Evolutionary conservation across 2,888 invertebrate species (phyloP), one percentile per base, ranked within the genome.

Genomic region (Allacma fusca): DNA sequence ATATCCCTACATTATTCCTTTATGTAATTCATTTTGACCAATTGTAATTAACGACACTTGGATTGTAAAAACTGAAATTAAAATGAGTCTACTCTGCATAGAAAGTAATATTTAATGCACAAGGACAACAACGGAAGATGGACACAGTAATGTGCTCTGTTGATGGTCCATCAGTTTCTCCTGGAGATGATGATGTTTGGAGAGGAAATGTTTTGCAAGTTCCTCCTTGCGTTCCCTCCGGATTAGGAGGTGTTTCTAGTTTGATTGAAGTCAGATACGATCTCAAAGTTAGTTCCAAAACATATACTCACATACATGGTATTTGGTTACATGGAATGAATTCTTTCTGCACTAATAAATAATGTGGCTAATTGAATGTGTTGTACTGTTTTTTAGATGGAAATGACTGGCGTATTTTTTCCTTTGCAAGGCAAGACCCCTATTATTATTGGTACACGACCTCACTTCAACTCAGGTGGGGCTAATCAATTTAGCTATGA

Each of bases 161-260:
- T 21, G 44, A 69, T 12, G 69, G 69, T 16, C 69, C 40, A 0
- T 69, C 44, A 19, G n/a, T 69, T 29, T 4, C 40, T 21, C 13
- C 34, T 9, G 69, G 69, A 40, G 69, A 69, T n/a, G 24, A 43
- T 40, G 69, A 69, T 34, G 1, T 69, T 1, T 69, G 69, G 69
- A 43, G 44, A 69, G 69, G 69, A 24, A 23, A 69, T 13, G 21
- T 69, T 21, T 40, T 69, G n/a, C 69, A 43, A 7, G 24, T 69
- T 40, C 69, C 69, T 16, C 40, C 23, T 5, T 4, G 34, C 2
- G 23, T 34, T 1, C 69, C 69, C 21, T 21, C 69, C 12, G 24
- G 44, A 43, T 16, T 69, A 40, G 69, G 69, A 69, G 24, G 62
- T 24, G 62, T 19, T 1, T 69, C 40, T 9, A 19, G 23, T 23